These are phyloP conservation scores for Xiphorhynchus erythropygius DNA, from an alignment of 2,797 vertebrate genomes.

Conservation along the genomic window DNA sequence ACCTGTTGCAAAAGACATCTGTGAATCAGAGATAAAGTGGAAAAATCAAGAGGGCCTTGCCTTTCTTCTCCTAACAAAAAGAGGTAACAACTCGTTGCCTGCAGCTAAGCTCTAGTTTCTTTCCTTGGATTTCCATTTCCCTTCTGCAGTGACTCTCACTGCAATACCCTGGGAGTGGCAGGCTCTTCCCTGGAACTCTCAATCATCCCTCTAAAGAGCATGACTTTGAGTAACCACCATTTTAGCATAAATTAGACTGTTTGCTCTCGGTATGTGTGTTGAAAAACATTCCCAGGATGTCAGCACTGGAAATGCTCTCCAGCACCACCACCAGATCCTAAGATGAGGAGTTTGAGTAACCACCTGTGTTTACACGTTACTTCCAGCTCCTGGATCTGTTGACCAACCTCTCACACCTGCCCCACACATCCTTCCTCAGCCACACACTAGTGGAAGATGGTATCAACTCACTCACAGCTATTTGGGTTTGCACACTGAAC, in stretches of 20 bases:
- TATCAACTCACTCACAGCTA: neutral
- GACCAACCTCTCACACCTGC: neutral
- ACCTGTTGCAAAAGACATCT: conserved; percentile 18
- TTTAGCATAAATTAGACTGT: neutral
- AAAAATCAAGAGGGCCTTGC: neutral
- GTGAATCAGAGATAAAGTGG: neutral
- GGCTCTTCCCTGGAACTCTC: neutral
- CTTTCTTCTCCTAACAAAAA: neutral
- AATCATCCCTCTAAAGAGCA: neutral
- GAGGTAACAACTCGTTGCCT: neutral
- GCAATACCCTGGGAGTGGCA: neutral
- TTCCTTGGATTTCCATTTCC: neutral
- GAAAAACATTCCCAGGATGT: neutral
- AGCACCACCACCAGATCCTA: neutral
- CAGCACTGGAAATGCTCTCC: neutral
- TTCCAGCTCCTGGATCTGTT: neutral
- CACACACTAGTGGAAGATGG: neutral
- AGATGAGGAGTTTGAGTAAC: neutral
- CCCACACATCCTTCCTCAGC: neutral
- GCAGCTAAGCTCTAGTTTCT: neutral
- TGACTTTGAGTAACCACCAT: neutral
- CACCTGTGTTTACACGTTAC: neutral
- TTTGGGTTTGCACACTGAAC: neutral
- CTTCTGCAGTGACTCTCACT: neutral
- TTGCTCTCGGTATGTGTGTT: neutral